These are phyloP conservation scores for Mus pahari DNA, from an alignment of 2,113 vertebrate genomes.

Conservation along the genomic window DNA sequence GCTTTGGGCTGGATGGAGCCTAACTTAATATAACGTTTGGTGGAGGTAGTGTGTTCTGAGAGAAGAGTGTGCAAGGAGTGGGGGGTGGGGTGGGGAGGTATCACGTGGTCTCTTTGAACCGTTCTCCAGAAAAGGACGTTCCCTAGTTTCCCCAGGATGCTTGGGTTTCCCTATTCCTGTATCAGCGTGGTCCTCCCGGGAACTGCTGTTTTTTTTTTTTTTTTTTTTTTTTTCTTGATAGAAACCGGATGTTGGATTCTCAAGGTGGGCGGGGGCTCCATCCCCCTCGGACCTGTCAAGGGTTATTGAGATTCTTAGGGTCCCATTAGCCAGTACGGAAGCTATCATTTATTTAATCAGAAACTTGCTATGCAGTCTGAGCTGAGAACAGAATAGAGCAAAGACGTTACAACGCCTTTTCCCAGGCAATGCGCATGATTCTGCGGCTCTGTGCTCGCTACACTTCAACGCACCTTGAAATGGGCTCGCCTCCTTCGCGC, in stretches of 20 bases:
- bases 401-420: slow-evolving; percentile 73
- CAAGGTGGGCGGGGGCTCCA: slow-evolving; percentile 63
- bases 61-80: background rate
- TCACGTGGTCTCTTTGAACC: slow-evolving; percentile 66
- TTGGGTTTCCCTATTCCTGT: slow-evolving; percentile 71
- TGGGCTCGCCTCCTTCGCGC: slow-evolving; percentile 85
- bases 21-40: slow-evolving; percentile 48
- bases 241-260: slow-evolving; percentile 77
- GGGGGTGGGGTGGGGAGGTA: background rate
- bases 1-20: slow-evolving; percentile 55
- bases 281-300: slow-evolving; percentile 26
- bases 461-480: slow-evolving; percentile 98
- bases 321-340: slow-evolving; percentile 7
- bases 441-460: slow-evolving; percentile 95
- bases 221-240: slow-evolving; percentile 38
- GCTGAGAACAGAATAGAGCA: background rate
- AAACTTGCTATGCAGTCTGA: slow-evolving; percentile 75
- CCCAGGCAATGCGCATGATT: slow-evolving; percentile 97
- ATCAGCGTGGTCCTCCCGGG: slow-evolving; percentile 63
- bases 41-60: slow-evolving; percentile 25
- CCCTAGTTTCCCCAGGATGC: slow-evolving; percentile 56
- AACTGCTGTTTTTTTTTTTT: slow-evolving; percentile 64
- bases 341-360: slow-evolving; percentile 52
- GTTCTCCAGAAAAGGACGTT: slow-evolving; percentile 73
- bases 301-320: slow-evolving; percentile 28